Evolutionary conservation across 2,888 invertebrate species (phyloP).

Genomic region (Stenolophus ochropezus): DNA sequence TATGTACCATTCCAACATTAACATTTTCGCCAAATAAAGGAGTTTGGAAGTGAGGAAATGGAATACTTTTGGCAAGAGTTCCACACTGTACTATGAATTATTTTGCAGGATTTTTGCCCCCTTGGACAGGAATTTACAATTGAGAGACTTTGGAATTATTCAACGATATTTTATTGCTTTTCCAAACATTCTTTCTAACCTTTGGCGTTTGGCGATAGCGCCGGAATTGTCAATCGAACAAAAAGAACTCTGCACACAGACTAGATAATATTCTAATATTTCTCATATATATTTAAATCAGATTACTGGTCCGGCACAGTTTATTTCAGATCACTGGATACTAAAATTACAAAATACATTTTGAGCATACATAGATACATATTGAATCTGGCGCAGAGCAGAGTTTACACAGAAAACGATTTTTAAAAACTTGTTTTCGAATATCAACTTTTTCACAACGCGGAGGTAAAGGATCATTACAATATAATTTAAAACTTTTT

Average conservation of each 20-base stretch:
- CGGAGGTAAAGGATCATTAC: no score
- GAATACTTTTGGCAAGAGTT: slow-evolving; percentile 26
- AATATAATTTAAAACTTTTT: no score
- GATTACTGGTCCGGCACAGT: no score
- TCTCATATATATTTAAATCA: no score
- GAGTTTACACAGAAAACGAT: no score
- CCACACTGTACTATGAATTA: slow-evolving; percentile 19
- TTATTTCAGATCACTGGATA: no score
- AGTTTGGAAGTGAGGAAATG: slow-evolving; percentile 3
- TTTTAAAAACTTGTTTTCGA: no score
- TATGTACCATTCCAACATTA: slow-evolving; percentile 23
- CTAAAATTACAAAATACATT: no score
- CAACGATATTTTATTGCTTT: not conserved
- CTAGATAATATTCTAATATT: not conserved
- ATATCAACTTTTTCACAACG: no score
- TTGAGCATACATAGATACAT: no score
- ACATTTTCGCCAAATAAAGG: slow-evolving; percentile 27
- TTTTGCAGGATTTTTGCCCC: slow-evolving; percentile 1
- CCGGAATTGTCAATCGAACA: not conserved
- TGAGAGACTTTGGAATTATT: slow-evolving; percentile 8
- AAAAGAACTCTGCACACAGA: not conserved
- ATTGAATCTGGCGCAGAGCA: no score
- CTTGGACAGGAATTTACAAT: slow-evolving; percentile 3
- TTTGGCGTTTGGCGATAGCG: not conserved
- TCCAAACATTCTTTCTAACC: not conserved